These are phyloP conservation scores for Melanostoma scalare DNA, from an alignment of 2,888 invertebrate species.

Conservation along the genomic window DNA sequence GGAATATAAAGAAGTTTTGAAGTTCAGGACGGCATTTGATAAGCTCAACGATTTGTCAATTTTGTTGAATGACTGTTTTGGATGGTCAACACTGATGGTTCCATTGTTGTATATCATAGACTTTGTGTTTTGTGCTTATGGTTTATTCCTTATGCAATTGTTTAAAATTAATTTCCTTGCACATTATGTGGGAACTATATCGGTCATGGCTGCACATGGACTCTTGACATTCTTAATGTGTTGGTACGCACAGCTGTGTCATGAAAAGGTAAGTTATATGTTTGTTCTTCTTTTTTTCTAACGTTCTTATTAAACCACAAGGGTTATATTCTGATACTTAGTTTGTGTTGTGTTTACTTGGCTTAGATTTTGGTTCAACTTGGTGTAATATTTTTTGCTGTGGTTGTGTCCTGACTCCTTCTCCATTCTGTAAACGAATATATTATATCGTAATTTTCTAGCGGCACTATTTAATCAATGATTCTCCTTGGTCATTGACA, in stretches of 20 bases:
- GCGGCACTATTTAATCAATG: too few relatives aligned
- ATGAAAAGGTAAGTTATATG: conserved; percentile 47
- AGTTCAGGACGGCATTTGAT: conserved; percentile 77
- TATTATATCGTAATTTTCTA: too few relatives aligned
- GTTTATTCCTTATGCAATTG: conserved; percentile 71
- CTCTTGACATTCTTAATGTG: conserved; percentile 33
- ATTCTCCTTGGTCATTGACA: too few relatives aligned
- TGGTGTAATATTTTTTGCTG: too few relatives aligned
- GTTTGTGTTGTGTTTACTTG: too few relatives aligned
- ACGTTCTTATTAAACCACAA: not conserved
- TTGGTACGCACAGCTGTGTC: conserved; percentile 49
- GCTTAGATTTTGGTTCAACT: too few relatives aligned
- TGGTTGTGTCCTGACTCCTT: too few relatives aligned
- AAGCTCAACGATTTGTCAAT: conserved; percentile 76
- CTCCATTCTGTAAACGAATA: too few relatives aligned
- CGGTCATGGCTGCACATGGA: not conserved
- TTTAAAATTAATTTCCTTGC: conserved; percentile 25
- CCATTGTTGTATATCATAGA: conserved; percentile 77
- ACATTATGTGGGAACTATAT: not conserved
- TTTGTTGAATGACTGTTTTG: conserved; percentile 77
- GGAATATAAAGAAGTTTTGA: conserved; percentile 67
- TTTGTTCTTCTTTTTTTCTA: conserved; percentile 38
- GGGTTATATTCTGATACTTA: too few relatives aligned
- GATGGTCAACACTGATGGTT: conserved; percentile 79
- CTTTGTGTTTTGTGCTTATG: conserved; percentile 78